Base-by-base conservation (phyloP, 2,888 invertebrate species). In the Auanema freiburgensis region DNA sequence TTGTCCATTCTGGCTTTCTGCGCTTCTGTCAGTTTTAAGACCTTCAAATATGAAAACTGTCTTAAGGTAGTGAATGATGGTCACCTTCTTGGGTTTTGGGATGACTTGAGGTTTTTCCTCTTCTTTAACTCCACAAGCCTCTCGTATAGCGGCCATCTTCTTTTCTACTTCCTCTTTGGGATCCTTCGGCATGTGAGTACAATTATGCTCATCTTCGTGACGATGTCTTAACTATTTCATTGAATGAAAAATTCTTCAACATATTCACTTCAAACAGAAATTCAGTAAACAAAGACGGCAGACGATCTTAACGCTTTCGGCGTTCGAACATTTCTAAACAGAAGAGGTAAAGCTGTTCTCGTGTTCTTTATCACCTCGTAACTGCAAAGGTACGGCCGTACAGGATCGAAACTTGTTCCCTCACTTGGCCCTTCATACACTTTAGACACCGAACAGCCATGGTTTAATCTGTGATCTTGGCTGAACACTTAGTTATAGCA, bases 1-100 rank as follows among this genome's bases (percentile, higher is more conserved):
- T 51, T 46, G 41, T 62, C 62, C n/a, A 41, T 51, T 50, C 57
- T 62, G 42, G 50, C 41, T 25, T 62, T 56, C 5, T 46, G 16
- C 46, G 46, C 46, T 21, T 46, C 46, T 16, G 46, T 18, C 10
- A 46, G 10, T 10, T 46, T 46, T 8, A 33, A 33, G 33, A 33
- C 33, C 33, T 33, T 33, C 33, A 33, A 33, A 33, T 8, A 33
- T 5, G 33, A 33, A 33, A 33, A 33, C 33, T 33, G 33, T 8
- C 8, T 33, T 33, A 8, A 33, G 3, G 8, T 5, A 33, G 4
- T 5, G 33, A 33, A 33, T 33, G 33, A 33, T 5, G 8, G 33
- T 33, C 3, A 33, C 33, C 33, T 33, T 33, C 33, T 33, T 33
- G 3, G 33, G 33, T 8, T 33, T 33, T 8, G 33, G 3, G 33